Evolutionary conservation across 92 coral and sea anemone species (phyloP), one percentile per base, ranked within the genome.

Genomic region (Chrysogorgia sp.): DNA sequence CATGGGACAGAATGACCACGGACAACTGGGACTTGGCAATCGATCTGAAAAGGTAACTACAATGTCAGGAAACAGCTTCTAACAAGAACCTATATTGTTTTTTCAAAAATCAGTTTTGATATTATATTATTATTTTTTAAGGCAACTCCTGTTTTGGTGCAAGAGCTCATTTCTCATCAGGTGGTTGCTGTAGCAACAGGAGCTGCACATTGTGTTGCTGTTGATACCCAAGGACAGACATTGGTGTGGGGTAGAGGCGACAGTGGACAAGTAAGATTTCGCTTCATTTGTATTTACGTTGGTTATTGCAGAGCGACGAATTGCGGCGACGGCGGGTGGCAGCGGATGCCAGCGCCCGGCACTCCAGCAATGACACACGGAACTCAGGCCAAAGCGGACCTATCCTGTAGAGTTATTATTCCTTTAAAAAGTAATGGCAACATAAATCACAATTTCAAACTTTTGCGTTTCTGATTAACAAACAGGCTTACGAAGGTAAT

Each of bases 181-280:
- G 58, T 94, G 15, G 47, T 81, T 0, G 79, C 90, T 32, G 90
- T 93, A 20, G 88, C 96, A 57, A 92, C 85, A 19, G 98, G 98
- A 12, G 98, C 98, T 0, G 98, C 92, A 74, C 92, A 88, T 57
- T 91, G 97, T 74, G 98, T 91, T 86, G 97, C 88, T 43, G 88
- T 94, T 90, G 93, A 90, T 84, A 34, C 97, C 5, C 65, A 72
- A 37, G 97, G 98, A 0, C 86, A 85, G 23, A 92, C 90, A 48
- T 85, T 80, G 35, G 98, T 94, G 55, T 94, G 98, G 98, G 98
- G 98, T 1, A 84, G 98, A 76, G 94, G 94, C 14, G 98, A 94
- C 49, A 88, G 97, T 29, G 98, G 98, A 8, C 98, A 94, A 92
- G 98, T 89, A 30, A 30, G 34, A 7, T 58, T 24, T 28, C 71